These are phyloP conservation scores for Tineola bisselliella DNA, from an alignment of 2,888 invertebrate genomes.

Conservation along the genomic window DNA sequence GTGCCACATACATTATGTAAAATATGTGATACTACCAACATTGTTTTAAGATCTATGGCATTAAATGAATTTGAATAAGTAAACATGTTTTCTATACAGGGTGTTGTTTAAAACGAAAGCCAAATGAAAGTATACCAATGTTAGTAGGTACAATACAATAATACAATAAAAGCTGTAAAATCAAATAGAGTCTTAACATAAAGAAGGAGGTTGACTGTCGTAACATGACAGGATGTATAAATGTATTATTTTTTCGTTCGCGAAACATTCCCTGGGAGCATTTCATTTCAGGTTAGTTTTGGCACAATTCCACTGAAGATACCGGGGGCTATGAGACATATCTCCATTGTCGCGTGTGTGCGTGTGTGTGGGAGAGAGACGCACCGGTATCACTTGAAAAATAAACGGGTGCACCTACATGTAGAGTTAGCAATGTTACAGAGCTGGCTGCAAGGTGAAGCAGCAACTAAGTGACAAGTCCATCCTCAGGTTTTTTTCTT, in stretches of 20 bases:
- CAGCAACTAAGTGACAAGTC: too few relatives aligned
- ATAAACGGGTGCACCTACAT: conserved; percentile 8
- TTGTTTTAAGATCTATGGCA: too few relatives aligned
- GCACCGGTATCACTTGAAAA: conserved; percentile 11
- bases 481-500: too few relatives aligned
- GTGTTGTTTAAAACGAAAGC: too few relatives aligned
- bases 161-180: not conserved
- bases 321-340: conserved; percentile 1
- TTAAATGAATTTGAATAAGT: too few relatives aligned
- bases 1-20: too few relatives aligned
- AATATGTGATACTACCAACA: too few relatives aligned
- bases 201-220: not conserved
- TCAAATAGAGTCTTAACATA: not conserved
- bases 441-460: not conserved
- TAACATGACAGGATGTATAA: conserved; percentile 3
- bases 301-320: conserved; percentile 8
- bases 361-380: not conserved
- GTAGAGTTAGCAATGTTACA: not conserved
- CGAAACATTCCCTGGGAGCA: not conserved
- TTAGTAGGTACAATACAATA: too few relatives aligned
- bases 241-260: conserved; percentile 3
- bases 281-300: conserved; percentile 10
- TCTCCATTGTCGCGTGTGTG: not conserved
- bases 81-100: too few relatives aligned
- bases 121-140: too few relatives aligned